Base-by-base conservation (phyloP, 2,113 vertebrate species). In the Aegithalos caudatus region DNA sequence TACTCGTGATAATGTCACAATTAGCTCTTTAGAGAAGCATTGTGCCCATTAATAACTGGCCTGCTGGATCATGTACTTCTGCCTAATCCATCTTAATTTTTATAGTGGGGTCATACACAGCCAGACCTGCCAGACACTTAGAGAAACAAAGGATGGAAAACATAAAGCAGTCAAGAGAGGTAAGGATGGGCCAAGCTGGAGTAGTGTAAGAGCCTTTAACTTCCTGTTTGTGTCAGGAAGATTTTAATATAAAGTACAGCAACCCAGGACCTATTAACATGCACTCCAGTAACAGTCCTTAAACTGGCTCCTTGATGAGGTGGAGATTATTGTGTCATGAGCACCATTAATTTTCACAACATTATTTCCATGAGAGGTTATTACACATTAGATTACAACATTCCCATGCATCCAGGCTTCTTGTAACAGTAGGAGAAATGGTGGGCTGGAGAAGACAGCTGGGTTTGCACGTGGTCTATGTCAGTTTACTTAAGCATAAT, bases 361-460 rank as follows among this genome's bases (percentile, higher is more conserved):
- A 42, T 86, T 82, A 17, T 90, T 90, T 90, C 78, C 51, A 35
- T 21, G 44, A 44, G 28, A 47, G 42, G 27, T 67, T 88, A 44
- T 93, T 70, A 33, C 67, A 84, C 86, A 56, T 86, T 77, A 57
- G 60, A 86, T 93, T 60, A 51, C 60, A 90, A 56, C 76, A 81
- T 90, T 90, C 64, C 48, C 83, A 14, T 80, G 56, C 61, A 83
- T 66, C 81, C 60, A 51, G 40, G 42, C 64, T 77, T 86, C 92
- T 60, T 94, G 84, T 94, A 96, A 95, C 94, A 88, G 81, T 82
- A 94, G 93, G 81, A 95, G 87, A 94, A 94, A 82, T 60, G 64
- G 86, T 97, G 92, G 94, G 90, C 83, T 78, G 92, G 60, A 82
- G 88, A 81, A 82, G 92, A 97, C 95, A 97, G 95, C 95, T 96